A percentile compares a stretch with the other conserved stretches of the same genome.
These are phyloP conservation scores for Brotogeris chrysoptera DNA, from an alignment of 2,797 vertebrate genomes.

Conservation along the genomic window DNA sequence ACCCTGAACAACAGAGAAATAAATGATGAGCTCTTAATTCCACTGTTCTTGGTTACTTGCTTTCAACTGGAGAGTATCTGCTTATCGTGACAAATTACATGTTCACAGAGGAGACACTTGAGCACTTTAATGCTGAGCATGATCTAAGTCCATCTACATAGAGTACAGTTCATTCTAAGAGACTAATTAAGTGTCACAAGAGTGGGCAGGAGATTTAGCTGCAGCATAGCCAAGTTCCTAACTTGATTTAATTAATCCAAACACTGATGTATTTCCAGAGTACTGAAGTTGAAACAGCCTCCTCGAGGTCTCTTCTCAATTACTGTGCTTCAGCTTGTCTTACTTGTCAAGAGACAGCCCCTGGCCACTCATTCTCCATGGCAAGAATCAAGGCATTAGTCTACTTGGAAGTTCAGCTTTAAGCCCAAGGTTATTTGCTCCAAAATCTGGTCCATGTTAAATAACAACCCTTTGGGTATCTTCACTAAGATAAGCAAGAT, in stretches of 20 bases:
- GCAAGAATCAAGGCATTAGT: not conserved
- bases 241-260: not conserved
- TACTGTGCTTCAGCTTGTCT: not conserved
- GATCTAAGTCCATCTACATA: accelerated
- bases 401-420: not conserved
- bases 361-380: not conserved
- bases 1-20: not conserved
- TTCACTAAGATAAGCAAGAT: not conserved
- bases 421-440: not conserved
- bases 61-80: not conserved
- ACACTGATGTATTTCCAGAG: not conserved
- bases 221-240: not conserved
- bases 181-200: not conserved
- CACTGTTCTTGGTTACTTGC: not conserved
- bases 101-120: not conserved
- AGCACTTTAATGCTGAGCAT: not conserved
- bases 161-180: not conserved
- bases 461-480: not conserved
- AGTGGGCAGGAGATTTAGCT: not conserved
- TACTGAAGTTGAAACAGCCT: not conserved
- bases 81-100: not conserved
- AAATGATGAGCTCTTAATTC: not conserved
- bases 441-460: not conserved
- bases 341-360: not conserved
- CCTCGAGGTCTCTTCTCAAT: not conserved